phyloP scores from a whole-genome alignment of 2,888 invertebrate species.

The Coenonympha glycerion region DNA sequence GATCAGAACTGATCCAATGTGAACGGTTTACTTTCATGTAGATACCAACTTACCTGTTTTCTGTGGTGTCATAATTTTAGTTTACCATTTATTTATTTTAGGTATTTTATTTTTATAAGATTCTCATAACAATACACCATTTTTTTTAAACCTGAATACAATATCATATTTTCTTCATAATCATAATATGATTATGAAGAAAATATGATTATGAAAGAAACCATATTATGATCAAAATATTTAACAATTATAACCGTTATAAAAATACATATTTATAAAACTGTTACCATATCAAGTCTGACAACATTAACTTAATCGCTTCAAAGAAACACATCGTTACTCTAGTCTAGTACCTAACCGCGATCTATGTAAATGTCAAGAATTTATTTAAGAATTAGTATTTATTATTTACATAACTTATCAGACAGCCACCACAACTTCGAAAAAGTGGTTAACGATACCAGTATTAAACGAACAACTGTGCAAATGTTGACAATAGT shows the following conservation, averaged over 20 bases:
- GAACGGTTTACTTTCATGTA: slow-evolving; percentile 64
- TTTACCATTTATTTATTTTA: slow-evolving; percentile 11
- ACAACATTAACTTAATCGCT: slow-evolving; percentile 17
- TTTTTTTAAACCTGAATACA: no score
- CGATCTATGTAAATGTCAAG: not conserved
- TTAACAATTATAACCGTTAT: not conserved
- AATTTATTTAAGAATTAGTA: not conserved
- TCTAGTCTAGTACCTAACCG: no score
- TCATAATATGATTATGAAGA: no score
- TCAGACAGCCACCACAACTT: no score
- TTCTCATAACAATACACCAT: no score
- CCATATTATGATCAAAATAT: not conserved
- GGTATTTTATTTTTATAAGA: no score
- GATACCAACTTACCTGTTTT: slow-evolving; percentile 34
- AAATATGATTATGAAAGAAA: no score
- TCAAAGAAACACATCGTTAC: slow-evolving; percentile 8
- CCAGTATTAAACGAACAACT: no score
- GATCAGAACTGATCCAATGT: slow-evolving; percentile 52
- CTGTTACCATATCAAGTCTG: slow-evolving; percentile 8
- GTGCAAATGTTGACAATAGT: no score
- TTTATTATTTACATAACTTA: not conserved
- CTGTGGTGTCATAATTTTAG: slow-evolving; percentile 64
- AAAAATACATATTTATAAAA: slow-evolving; percentile 1
- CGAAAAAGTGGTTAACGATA: no score
- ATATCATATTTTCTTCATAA: no score